Base-by-base conservation (phyloP, 2,797 vertebrate genomes). In the Cuculus canorus region DNA sequence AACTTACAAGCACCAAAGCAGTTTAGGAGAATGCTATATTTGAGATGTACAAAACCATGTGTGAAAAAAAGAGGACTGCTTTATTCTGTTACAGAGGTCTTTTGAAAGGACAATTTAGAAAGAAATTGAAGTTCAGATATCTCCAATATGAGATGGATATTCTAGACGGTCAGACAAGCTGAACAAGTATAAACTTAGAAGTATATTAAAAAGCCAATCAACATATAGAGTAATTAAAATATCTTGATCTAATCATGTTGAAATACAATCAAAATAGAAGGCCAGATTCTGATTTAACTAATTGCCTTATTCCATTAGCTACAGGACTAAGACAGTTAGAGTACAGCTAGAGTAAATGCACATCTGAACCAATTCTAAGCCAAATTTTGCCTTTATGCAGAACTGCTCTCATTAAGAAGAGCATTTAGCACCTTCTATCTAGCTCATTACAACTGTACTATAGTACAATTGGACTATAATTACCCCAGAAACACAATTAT, bases 1-100 rank as follows among this genome's bases (percentile, higher is more conserved):
- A 63, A 87, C 33, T 92, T 83, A 78, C 45, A 96, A 94, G 47
- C 92, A 80, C 92, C 47, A 89, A 90, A 91, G 82, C 90, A 76
- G 64, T 84, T 83, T 82, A 78, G 47, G 94, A 86, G 56, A 93
- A 83, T 65, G 86, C 21, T 95, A 35, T 65, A 72, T 90, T 56
- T 78, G 64, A 95, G 88, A 96, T 76, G 93, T 54, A 96, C 88
- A 94, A 96, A 96, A 92, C 76, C n/a, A 81, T 65, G 43, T 35
- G 8, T 24, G 47, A 47, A 77, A 59, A 75, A 61, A 43, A 61
- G 14, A 72, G 17, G 33, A 88, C 16, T 82, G 30, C 9, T 77
- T 54, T 83, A 76, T 78, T 84, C 18, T 91, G 4, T 52, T 37
- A 59, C 10, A 87, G 47, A 86, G 11, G 21, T 64, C 15, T 89